Evolutionary conservation across 2,888 invertebrate species (phyloP), one percentile per base, ranked within the genome.

Genomic region (Lithophane semibrunnea): DNA sequence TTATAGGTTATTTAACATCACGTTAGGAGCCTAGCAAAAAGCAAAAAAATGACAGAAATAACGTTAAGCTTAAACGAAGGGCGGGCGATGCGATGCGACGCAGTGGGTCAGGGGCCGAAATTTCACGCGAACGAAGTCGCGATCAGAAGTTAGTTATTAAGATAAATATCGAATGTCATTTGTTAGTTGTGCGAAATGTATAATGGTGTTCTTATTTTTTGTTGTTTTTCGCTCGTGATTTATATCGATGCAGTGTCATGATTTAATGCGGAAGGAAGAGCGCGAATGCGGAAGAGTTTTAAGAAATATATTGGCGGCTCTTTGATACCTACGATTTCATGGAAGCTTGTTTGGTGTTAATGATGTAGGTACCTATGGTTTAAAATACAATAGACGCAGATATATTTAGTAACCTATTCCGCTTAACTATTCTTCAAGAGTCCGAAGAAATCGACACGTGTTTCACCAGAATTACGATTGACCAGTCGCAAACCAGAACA

Each of bases 131-230:
- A 12, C 4, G 1, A 12, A 56, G 56, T 56, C 12, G 12, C n/a
- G 12, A 12, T 4, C 56, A 4, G n/a, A 56, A n/a, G 12, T 3
- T 12, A 13, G 56, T 5, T 58, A 88, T 87, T 84, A 75, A 88
- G 88, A 87, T 88, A 86, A 88, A 84, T 73, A 88, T 85, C 73
- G 66, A 61, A 72, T 71, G 65, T 67, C 72, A 65, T 77, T 86
- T 73, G 77, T 64, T 58, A 37, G 67, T 73, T 78, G 73, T 75
- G 29, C 56, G 52, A 71, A 63, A 85, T 79, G 72, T 69, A 80
- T 87, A 73, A 79, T 79, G 68, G 61, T 13, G 58, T 82, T 75
- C 42, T 73, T 77, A 79, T 80, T 80, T 82, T 77, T 77, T 77
- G 56, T 79, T 77, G 56, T 76, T 75, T 76, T 73, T 68, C 29